Evolutionary conservation across 1,140 invertebrate genomes (phyloP), one percentile per base, ranked within the genome.

Genomic region (Andrena cerasifolii): DNA sequence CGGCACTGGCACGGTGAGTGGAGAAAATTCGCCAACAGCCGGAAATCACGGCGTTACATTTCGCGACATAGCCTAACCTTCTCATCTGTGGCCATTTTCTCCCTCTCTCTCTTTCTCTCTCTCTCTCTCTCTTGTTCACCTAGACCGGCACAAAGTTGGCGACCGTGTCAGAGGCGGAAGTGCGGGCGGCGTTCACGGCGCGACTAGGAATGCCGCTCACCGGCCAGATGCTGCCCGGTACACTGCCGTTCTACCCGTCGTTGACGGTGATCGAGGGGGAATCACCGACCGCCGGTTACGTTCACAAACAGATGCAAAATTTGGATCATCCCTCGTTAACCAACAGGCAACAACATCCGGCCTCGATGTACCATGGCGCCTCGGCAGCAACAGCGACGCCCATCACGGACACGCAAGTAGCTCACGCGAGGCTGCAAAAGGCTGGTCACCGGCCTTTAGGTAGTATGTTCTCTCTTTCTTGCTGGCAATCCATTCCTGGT

Each of bases 371-470:
- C 14, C 43, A 49, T n/a, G 58, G 70, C 0, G 66, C 40, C 28
- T 53, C 70, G 40, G 65, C 62, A 4, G 61, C 79, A 33, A 12
- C 65, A 26, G 53, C 72, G 53, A 70, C 90, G 10, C 93, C 93
- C n/a, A 94, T 95, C 76, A 95, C 94, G 47, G 95, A 95, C 89
- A 93, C 94, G 74, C 95, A 95, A 88, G 94, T 95, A 82, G 95
- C 95, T 68, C 95, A 96, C 87, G 95, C 96, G 80, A 95, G 96
- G 88, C 94, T 97, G 33, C 95, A 95, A 90, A 96, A 96, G 93
- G 93, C 94, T 91, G 93, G 95, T 83, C 95, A 96, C 86, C 94
- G 97, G 82, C 97, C 97, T 76, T 94, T 98, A 90, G 97, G 97
- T 93, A 92, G 92, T 93, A 93, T 92, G 92, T 93, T 92, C 87